These are phyloP conservation scores for Tribolium madens DNA, from an alignment of 1,140 invertebrate species.

Conservation along the genomic window DNA sequence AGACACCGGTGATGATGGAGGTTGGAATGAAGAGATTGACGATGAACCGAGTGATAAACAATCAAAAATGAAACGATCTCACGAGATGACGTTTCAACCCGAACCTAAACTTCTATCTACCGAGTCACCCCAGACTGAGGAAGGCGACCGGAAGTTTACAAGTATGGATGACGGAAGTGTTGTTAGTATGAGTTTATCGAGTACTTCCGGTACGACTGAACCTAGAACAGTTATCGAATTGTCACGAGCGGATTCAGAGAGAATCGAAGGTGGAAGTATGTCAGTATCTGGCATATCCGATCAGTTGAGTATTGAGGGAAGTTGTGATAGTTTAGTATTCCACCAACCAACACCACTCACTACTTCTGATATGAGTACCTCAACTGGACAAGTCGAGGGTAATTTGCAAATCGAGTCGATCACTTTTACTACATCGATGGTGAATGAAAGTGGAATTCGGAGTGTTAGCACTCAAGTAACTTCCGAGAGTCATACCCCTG, in stretches of 20 bases:
- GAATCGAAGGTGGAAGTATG: constrained; percentile 58
- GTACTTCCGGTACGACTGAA: constrained; percentile 68
- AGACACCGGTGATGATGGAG: constrained; percentile 62
- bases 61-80: constrained; percentile 85
- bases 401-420: constrained; percentile 66
- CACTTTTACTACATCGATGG: constrained; percentile 69
- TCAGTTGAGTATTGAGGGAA: constrained; percentile 66
- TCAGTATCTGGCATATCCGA: constrained; percentile 69
- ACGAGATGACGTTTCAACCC: constrained; percentile 90
- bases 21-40: constrained; percentile 67
- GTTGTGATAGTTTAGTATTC: constrained; percentile 56
- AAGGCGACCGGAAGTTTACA: constrained; percentile 66
- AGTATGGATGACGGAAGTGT: constrained; percentile 72
- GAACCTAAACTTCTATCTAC: constrained; percentile 68
- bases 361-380: constrained; percentile 62
- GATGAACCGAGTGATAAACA: constrained; percentile 66
- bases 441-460: constrained; percentile 67
- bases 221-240: constrained; percentile 71
- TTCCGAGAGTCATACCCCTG: constrained; percentile 65
- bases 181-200: constrained; percentile 70
- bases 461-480: constrained; percentile 71
- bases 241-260: constrained; percentile 64
- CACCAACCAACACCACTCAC: constrained; percentile 53
- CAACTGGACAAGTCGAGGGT: constrained; percentile 55
- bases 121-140: constrained; percentile 60